Evolutionary conservation across 2,113 vertebrate species (phyloP), one percentile per base, ranked within the genome.

Genomic region (Poeciliopsis occidentalis): DNA sequence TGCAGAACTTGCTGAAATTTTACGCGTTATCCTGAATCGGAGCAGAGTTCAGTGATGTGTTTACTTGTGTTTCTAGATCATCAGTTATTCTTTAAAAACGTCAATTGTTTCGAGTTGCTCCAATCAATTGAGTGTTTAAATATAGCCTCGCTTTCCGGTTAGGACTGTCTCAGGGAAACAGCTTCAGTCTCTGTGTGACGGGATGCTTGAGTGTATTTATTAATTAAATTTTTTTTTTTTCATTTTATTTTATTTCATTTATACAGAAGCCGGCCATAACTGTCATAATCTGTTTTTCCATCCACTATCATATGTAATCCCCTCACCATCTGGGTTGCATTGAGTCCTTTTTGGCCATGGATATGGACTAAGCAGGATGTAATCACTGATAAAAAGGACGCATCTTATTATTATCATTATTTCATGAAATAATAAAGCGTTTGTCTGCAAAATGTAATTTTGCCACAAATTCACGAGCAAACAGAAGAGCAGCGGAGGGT

Each of bases 381-480:
- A 31, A 63, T 47, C 32, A 66, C 10, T 47, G 5, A 47, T 47
- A 68, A 34, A 3, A 64, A 17, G 44, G 75, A 19, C 63, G 73
- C 51, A 75, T 64, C 69, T 32, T 62, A 32, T 37, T 19, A 57
- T n/a, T 57, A 57, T n/a, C 2, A 61, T 63, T 62, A 63, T 19
- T 75, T 31, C 63, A 30, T 91, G 80, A 89, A 47, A 64, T 11
- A 11, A 19, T 64, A 91, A 32, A 64, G 54, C 37, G 34, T 64
- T 77, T 69, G 60, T 47, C 44, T 51, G 85, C 41, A 94, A 94
- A 94, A 94, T 91, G 93, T 92, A 64, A 85, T 88, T 91, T 83
- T 88, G 89, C 93, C 93, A 94, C 96, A 96, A 94, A 97, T 97
- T 99, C 96, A 93, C 96, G 92, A 95, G 96, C 95, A 97, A 97